Base-by-base conservation (phyloP, 2,113 vertebrate species). In the Lepus europaeus region DNA sequence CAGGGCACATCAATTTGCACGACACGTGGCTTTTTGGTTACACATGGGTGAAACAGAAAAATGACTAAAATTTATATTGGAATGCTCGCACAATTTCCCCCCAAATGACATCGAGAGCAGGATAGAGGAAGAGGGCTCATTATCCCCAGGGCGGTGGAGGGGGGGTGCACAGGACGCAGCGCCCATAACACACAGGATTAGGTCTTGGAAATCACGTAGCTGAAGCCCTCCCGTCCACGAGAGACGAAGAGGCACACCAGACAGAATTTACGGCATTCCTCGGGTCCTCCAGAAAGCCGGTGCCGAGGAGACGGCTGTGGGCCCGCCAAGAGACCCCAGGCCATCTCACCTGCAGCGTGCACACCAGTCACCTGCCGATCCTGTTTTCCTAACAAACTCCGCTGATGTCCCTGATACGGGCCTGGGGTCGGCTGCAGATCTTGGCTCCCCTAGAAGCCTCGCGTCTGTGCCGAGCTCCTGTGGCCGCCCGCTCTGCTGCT, bases 181-280 rank as follows among this genome's bases (percentile, higher is more conserved):
- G n/a, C 14, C 11, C 3, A 0, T 4, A 20, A 8, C 61, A 81
- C 3, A 1, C 1, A 4, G n/a, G 6, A 33, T 31, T 45, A 13
- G 49, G 22, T 31, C n/a, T 63, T 2, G 16, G 70, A 9, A 36
- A 6, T 2, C 13, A 13, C 16, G 16, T 33, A 13, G 22, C 4
- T 79, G 17, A 56, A 20, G 19, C 10, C 51, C 10, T n/a, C 36
- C 17, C 20, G 25, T 14, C 66, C 70, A 59, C 1, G n/a, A 29
- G 70, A 53, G 51, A 53, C 10, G 9, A 45, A 69, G 66, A 6
- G 17, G 2, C 10, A 6, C 7, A 5, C 56, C 23, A 20, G 23
- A 45, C n/a, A 85, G 27, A 20, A 33, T 13, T 0, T 5, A 4
- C 19, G 31, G 11, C 53, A 23, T 29, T 36, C 3, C 33, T 12